Evolutionary conservation across 2,113 vertebrate species (phyloP), one percentile per base, ranked within the genome.

Genomic region (Larimichthys crocea): DNA sequence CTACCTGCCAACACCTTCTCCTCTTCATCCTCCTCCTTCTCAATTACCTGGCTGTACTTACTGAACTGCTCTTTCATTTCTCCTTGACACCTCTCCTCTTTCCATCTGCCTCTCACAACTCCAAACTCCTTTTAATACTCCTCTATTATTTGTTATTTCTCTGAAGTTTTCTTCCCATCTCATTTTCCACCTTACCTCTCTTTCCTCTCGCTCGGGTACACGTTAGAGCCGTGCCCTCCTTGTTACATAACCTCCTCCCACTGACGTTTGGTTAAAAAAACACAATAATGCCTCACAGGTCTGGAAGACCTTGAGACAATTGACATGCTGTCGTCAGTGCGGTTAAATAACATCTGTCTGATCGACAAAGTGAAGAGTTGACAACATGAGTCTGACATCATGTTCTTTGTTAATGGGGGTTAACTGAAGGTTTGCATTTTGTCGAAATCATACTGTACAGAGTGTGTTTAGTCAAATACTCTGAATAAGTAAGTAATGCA

Each of bases 311-410:
- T 57, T 11, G 10, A 52, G 44, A 8, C 22, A 19, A 64, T 46
- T 0, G 1, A 17, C 17, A 24, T 19, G 17, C 52, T 49, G 56
- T 15, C 11, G 14, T 42, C 50, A 57, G 64, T 50, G 29, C 11
- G 44, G 17, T 76, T 24, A 29, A 76, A 85, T 80, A 72, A 76
- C 55, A 61, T 26, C 62, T 35, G 40, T 59, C n/a, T 52, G n/a
- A 31, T 19, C 16, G 56, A 24, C 11, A 24, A 10, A 42, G 10
- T 35, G 62, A 31, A 8, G 16, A 35, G 6, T 2, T 17, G 8
- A 16, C 17, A 19, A 46, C 59, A 31, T 57, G 40, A 7, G 12
- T 17, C 1, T 20, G n/a, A 42, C 11, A 29, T 9, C 19, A 15
- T 11, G 8, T 35, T n/a, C 3, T 61, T n/a, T 26, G 10, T 16